Percentiles rank a stretch among this genome's conserved stretches.
Evolutionary conservation across 2,888 invertebrate species (phyloP).

Genomic region (Deilephila elpenor): DNA sequence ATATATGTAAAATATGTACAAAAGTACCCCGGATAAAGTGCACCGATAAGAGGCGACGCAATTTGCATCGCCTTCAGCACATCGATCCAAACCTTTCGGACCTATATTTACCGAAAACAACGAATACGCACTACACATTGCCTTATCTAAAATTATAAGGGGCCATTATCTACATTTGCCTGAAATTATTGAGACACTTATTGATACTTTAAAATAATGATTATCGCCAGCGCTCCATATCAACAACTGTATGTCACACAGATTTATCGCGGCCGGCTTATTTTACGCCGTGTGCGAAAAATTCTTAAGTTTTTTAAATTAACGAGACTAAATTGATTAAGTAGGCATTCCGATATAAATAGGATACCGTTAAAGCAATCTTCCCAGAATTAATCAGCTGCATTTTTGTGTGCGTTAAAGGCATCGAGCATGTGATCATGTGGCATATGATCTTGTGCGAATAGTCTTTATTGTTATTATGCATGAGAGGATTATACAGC

Average conservation of each 20-base stretch:
- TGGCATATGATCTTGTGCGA: slow-evolving; percentile 72
- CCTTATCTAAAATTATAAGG: slow-evolving; percentile 28
- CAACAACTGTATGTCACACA: background rate
- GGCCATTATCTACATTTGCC: slow-evolving; percentile 10
- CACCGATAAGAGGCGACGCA: slow-evolving; percentile 78
- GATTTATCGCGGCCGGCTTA: background rate
- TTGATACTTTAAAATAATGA: slow-evolving; percentile 20
- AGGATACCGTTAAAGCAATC: slow-evolving; percentile 19
- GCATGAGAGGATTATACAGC: slow-evolving; percentile 67
- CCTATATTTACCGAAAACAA: slow-evolving; percentile 74
- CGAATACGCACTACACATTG: slow-evolving; percentile 31
- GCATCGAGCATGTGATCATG: slow-evolving; percentile 58
- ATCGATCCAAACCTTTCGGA: slow-evolving; percentile 64
- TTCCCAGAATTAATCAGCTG: slow-evolving; percentile 15
- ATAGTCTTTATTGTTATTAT: slow-evolving; percentile 67
- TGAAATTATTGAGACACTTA: slow-evolving; percentile 19
- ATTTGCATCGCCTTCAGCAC: slow-evolving; percentile 78
- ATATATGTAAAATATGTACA: slow-evolving; percentile 82
- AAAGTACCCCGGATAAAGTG: slow-evolving; percentile 81
- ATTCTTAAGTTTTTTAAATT: background rate
- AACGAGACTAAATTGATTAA: slow-evolving; percentile 4
- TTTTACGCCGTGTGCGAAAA: background rate
- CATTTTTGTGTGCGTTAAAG: slow-evolving; percentile 24
- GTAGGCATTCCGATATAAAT: slow-evolving; percentile 14
- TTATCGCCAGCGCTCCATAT: background rate